Percentiles rank a stretch among this genome's conserved stretches.
Evolutionary conservation across 2,797 vertebrate genomes (phyloP).

Genomic region (Serranus cabrilla): DNA sequence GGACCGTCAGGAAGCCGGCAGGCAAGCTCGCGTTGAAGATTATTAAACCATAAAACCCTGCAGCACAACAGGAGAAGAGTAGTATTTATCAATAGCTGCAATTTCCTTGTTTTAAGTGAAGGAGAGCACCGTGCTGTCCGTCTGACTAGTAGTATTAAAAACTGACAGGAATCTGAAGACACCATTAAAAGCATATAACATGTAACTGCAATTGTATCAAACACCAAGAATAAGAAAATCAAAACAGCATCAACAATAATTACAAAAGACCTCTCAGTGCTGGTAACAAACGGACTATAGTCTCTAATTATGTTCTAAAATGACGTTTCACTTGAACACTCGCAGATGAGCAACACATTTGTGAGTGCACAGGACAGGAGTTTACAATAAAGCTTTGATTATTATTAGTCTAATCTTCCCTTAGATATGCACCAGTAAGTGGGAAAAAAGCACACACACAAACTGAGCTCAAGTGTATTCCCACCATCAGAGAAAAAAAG

Average conservation of each 20-base stretch:
- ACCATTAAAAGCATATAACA: conserved; percentile 77
- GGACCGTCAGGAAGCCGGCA: conserved; percentile 61
- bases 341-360: conserved; percentile 59
- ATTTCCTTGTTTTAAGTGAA: conserved; percentile 88
- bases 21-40: conserved; percentile 66
- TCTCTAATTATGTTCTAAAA: conserved; percentile 73
- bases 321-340: conserved; percentile 58
- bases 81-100: conserved; percentile 85
- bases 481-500: conserved; percentile 42
- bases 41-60: conserved; percentile 68
- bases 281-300: conserved; percentile 79
- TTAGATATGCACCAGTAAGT: conserved; percentile 64
- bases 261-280: conserved; percentile 86
- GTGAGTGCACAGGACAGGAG: conserved; percentile 74
- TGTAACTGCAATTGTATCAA: conserved; percentile 79
- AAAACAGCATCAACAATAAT: conserved; percentile 80
- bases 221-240: conserved; percentile 80
- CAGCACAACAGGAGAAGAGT: conserved; percentile 76
- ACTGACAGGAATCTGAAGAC: conserved; percentile 78
- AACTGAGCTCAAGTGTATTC: conserved; percentile 53
- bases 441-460: conserved; percentile 27
- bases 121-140: conserved; percentile 86
- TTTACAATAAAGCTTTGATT: conserved; percentile 83
- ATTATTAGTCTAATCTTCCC: conserved; percentile 76
- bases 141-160: conserved; percentile 82